A percentile compares a stretch with the other conserved stretches of the same genome.
Evolutionary conservation across 2,888 invertebrate species (phyloP).

Genomic region (Diarsia dahlii): DNA sequence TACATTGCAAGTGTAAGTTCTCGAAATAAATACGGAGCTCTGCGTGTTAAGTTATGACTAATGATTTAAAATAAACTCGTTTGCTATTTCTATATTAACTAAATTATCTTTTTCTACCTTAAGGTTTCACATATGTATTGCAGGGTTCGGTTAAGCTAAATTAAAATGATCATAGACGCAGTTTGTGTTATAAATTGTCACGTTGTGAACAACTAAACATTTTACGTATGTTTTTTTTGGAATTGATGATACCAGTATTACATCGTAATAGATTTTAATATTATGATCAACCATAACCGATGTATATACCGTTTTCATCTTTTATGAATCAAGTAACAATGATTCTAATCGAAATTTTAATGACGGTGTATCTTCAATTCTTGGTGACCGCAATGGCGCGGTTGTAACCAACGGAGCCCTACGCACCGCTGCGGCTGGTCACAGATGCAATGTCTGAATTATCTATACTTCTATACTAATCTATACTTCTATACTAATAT

Average conservation of each 20-base stretch:
- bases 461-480: too few relatives aligned
- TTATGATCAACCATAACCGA: neutral
- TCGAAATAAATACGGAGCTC: neutral
- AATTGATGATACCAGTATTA: neutral
- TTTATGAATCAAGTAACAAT: neutral
- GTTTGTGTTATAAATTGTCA: too few relatives aligned
- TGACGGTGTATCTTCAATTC: neutral
- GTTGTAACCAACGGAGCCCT: too few relatives aligned
- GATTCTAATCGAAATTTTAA: too few relatives aligned
- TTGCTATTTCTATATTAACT: neutral
- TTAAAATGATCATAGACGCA: too few relatives aligned
- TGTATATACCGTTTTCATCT: neutral
- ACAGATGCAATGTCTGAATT: too few relatives aligned
- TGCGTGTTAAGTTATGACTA: slow-evolving; percentile 1
- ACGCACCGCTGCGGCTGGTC: too few relatives aligned
- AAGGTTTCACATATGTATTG: neutral
- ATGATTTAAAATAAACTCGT: slow-evolving; percentile 7
- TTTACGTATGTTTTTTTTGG: too few relatives aligned
- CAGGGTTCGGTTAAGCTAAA: neutral
- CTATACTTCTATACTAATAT: too few relatives aligned
- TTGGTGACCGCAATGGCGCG: neutral
- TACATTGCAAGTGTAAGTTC: slow-evolving; percentile 9
- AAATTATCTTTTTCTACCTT: neutral
- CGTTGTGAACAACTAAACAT: too few relatives aligned
- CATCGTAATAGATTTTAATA: neutral